Base-by-base conservation (phyloP, 2,113 vertebrate genomes). In the Genyomyrus donnyi region DNA sequence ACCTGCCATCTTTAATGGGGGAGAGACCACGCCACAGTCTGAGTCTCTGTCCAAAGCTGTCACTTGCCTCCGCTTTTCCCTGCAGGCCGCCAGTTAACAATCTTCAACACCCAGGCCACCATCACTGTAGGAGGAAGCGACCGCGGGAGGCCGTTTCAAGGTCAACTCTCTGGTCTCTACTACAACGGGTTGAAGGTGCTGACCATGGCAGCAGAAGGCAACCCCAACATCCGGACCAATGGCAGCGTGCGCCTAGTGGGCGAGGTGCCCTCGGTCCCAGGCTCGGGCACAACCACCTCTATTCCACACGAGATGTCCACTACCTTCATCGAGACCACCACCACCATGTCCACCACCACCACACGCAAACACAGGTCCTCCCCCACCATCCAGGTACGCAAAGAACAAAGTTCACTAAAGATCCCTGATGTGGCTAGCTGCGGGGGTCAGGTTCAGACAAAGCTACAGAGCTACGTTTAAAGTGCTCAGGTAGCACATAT, bases 51-150 rank as follows among this genome's bases (percentile, higher is more conserved):
- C n/a, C 62, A 70, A 70, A 35, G 9, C 39, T 62, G 42, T 92
- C 5, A 50, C 77, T 94, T 31, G 94, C 70, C 93, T 90, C 88
- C 90, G 50, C 66, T 90, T 93, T 93, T 94, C 93, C 89, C 91
- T 93, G 89, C 93, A 97, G 98, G 98, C 93, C 98, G 98, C 88
- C 97, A 98, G 96, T 94, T 99, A 95, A 99, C 98, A 87, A 99
- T 99, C 96, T 99, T 99, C 97, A 99, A 99, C 97, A 99, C 98
- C 93, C 98, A 99, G 95, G 98, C 98, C 87, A 97, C 97, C 93
- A 98, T 99, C 92, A 96, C 96, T 88, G 97, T 99, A 24, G 98
- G 98, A 42, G 98, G 98, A 91, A 97, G 96, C 85, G 98, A 99
- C 93, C 97, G 96, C 91, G 95, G 96, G 74, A 96, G 98, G 90